Evolutionary conservation across 2,113 vertebrate genomes (phyloP), one percentile per base, ranked within the genome.

Genomic region (Lagopus leucura): DNA sequence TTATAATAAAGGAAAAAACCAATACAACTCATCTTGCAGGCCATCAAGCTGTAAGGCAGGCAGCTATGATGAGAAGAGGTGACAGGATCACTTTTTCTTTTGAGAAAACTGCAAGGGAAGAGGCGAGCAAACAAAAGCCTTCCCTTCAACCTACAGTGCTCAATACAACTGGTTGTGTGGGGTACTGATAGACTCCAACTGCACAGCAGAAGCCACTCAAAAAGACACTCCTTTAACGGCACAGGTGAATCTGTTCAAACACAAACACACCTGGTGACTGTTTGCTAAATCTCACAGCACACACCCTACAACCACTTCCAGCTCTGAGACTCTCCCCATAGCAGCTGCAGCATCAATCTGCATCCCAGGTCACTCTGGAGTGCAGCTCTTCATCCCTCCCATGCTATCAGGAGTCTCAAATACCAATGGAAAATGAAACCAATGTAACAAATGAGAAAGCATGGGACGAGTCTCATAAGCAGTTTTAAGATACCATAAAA

Each of bases 301-400:
- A n/a, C 2, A 3, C 34, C 8, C n/a, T 21, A 12, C 1, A 28
- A 24, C 24, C 24, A 42, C 25, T 19, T 43, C 40, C 24, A 52
- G 0, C 61, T 1, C 2, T 1, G 4, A 40, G 36, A 34, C 32
- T 22, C 30, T 48, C 42, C 54, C 38, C 20, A 43, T 0, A 8
- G 43, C 1, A 63, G 52, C 21, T 30, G 70, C 70, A 58, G 57
- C 19, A 13, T 1, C 1, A 12, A 47, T 22, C 43, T 58, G 2
- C 2, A 0, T n/a, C 27, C 70, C 88, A 25, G 27, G 52, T 43
- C 28, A 9, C 34, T 32, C 2, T 8, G 27, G 36, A 25, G 9
- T 32, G 20, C 40, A 20, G 20, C 16, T 19, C 61, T 27, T 28
- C 61, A 40, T 40, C 36, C 61, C 24, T 64, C 7, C 38, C 38